phyloP scores from a whole-genome alignment of 2,113 vertebrate genomes.

The pig (Sus scrofa) region DNA sequence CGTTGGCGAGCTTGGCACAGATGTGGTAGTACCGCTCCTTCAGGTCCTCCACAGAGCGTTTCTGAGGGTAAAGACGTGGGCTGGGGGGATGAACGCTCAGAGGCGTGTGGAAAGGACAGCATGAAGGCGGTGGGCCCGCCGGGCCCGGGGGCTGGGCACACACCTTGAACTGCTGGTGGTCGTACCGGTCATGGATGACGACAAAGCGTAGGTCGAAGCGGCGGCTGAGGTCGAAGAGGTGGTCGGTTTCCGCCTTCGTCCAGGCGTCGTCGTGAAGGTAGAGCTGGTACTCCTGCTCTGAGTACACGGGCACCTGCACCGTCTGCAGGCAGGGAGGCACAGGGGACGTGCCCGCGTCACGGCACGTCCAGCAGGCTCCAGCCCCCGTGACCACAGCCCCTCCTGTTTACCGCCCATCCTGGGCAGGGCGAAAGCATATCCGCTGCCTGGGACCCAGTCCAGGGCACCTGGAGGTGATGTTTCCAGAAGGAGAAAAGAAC shows the following conservation, averaged over 20 bases:
- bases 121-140: neutral
- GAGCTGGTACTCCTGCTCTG: conserved; percentile 98
- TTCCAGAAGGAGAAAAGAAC: neutral
- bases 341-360: neutral
- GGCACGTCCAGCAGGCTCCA: neutral
- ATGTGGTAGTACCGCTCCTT: conserved; percentile 98
- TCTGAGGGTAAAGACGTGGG: conserved; percentile 85
- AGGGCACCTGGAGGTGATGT: neutral
- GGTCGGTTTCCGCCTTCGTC: conserved; percentile 99
- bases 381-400: neutral
- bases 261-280: conserved; percentile 98
- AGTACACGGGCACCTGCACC: conserved; percentile 97
- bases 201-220: conserved; percentile 98
- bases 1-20: conserved; percentile 96
- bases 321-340: conserved; percentile 83
- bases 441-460: neutral
- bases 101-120: neutral
- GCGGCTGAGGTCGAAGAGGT: conserved; percentile 97
- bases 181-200: conserved; percentile 98
- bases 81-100: neutral
- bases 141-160: neutral
- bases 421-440: neutral
- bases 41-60: conserved; percentile 97
- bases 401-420: neutral
- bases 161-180: conserved; percentile 99